Percentiles rank a stretch among this genome's conserved stretches.
Conservation (phyloP, 2,888 invertebrate genomes). For the Suillia variegata region DNA sequence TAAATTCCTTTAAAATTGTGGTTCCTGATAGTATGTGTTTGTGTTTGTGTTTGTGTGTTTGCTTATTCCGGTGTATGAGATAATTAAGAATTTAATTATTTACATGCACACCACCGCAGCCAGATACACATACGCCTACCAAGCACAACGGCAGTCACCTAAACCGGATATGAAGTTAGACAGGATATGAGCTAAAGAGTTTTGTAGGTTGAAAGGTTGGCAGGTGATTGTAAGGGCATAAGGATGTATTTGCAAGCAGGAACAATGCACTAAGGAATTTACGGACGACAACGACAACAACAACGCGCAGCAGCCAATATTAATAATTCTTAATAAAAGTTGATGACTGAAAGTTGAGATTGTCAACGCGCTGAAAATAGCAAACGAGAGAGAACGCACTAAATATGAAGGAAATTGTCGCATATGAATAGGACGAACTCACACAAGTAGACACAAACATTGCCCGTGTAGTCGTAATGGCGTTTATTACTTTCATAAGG, state of each 20-base stretch:
- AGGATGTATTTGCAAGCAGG: background rate
- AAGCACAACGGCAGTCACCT: constrained; percentile 5
- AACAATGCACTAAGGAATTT: background rate
- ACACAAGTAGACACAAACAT: no score
- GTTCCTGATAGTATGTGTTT: constrained; percentile 19
- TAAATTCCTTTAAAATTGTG: background rate
- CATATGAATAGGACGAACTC: no score
- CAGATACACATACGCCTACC: constrained; percentile 30
- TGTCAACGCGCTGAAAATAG: no score
- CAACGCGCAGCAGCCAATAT: constrained; percentile 34
- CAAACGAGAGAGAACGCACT: no score
- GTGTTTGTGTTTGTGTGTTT: constrained; percentile 16
- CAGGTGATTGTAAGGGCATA: no score
- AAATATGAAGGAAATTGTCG: no score
- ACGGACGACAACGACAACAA: background rate
- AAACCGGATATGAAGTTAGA: background rate
- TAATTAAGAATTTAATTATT: constrained; percentile 53
- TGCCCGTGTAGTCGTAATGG: no score
- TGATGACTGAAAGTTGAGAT: constrained; percentile 17
- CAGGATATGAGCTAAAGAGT: background rate
- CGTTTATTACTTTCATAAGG: no score
- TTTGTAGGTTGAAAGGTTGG: background rate
- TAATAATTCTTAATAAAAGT: constrained; percentile 44
- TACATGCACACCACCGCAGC: constrained; percentile 15
- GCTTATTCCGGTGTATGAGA: constrained; percentile 26